Evolutionary conservation across 2,888 invertebrate species (phyloP).

Genomic region (Ceramica pisi): DNA sequence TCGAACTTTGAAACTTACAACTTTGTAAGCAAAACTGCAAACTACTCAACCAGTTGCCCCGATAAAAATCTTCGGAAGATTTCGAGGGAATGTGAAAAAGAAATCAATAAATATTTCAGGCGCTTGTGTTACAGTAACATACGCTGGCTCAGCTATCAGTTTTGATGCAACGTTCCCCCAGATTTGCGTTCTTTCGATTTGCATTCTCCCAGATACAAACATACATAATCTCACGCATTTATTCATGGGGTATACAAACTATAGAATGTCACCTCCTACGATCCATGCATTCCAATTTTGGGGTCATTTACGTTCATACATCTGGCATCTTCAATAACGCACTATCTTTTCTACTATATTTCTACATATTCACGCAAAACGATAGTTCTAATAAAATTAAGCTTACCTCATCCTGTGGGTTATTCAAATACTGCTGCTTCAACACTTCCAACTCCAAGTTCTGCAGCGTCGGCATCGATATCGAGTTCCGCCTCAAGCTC

Average conservation of each 20-base stretch:
- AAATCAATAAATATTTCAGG: slow-evolving; percentile 6
- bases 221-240: too few relatives aligned
- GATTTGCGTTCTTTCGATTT: too few relatives aligned
- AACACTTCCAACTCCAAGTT: slow-evolving; percentile 92
- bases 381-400: background rate
- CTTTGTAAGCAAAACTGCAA: background rate
- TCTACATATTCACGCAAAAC: background rate
- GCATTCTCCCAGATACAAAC: too few relatives aligned
- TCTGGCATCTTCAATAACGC: too few relatives aligned
- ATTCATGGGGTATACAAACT: too few relatives aligned
- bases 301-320: too few relatives aligned
- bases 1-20: background rate
- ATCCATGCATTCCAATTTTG: too few relatives aligned
- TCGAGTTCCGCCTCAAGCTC: slow-evolving; percentile 92
- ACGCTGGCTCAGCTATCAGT: too few relatives aligned
- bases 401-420: slow-evolving; percentile 82
- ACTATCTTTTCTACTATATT: too few relatives aligned
- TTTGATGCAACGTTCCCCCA: too few relatives aligned
- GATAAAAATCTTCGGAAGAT: background rate
- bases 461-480: slow-evolving; percentile 94
- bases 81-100: slow-evolving; percentile 5
- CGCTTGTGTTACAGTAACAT: slow-evolving; percentile 1
- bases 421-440: slow-evolving; percentile 83
- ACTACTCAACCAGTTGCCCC: background rate
- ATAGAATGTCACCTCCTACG: too few relatives aligned